phyloP scores from a whole-genome alignment of 1,140 invertebrate genomes.

The Mizuhopecten yessoensis region DNA sequence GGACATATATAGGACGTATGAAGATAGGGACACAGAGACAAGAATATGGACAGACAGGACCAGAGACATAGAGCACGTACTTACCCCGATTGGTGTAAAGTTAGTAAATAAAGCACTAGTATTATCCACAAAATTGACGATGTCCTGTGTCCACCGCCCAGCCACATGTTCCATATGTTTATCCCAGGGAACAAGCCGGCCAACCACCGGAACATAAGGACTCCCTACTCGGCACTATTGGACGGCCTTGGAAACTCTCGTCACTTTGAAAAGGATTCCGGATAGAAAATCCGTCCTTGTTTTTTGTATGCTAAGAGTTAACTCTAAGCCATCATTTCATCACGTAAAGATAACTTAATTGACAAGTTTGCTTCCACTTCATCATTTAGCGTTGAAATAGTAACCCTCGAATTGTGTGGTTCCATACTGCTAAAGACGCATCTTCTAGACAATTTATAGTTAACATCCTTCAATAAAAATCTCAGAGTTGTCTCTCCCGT shows the following conservation, averaged over 20 bases:
- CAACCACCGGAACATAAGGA: neutral
- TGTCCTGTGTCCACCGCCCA: neutral
- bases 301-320: neutral
- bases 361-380: slow-evolving; percentile 4
- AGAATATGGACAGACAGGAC: too few relatives aligned
- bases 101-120: neutral
- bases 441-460: slow-evolving; percentile 26
- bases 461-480: neutral
- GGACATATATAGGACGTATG: too few relatives aligned
- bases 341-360: slow-evolving; percentile 34
- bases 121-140: neutral
- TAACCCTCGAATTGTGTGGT: neutral
- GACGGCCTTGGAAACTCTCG: neutral
- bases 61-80: neutral
- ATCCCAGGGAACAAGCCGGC: neutral
- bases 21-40: too few relatives aligned
- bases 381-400: neutral
- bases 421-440: neutral
- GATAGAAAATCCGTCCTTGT: neutral
- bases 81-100: neutral
- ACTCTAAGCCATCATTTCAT: neutral
- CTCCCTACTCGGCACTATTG: neutral
- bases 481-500: slow-evolving; percentile 18
- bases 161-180: neutral
- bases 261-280: neutral